Base-by-base conservation (phyloP, 2,888 invertebrate genomes). In the Omphaloscelis lunosa region DNA sequence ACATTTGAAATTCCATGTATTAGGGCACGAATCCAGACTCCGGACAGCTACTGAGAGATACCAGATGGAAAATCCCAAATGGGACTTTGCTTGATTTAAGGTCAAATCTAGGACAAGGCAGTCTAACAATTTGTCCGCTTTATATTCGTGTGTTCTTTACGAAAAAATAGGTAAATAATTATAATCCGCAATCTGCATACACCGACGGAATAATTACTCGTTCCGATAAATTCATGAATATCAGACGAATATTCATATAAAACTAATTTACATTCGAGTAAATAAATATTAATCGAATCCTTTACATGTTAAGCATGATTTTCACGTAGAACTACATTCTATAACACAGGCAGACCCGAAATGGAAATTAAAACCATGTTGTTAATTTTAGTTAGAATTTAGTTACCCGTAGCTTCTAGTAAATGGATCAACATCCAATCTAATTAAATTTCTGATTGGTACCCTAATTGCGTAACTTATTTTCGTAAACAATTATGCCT, bases 191-290 rank as follows among this genome's bases (percentile, higher is more conserved):
- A 34, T 45, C 45, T 39, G 29, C 12, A 45, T 45, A 48, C 4
- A 15, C 20, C n/a, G 12, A 59, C 17, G 12, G 65, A 74, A 74
- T 76, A 65, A 51, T 58, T 23, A 48, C 11, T 48, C 27, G 39
- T 58, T 74, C 27, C n/a, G 17, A 65, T 65, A 65, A 2, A 48
- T 41, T 66, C 41, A 59, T 75, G 51, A 66, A 76, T 66, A 59
- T 39, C 29, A n/a, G n/a, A 75, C 20, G 65, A 77, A 74, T 66
- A 67, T 75, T 76, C 11, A 61, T 53, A 53, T 7, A 45, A 74
- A 45, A 45, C 20, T 6, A n/a, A 62, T 75, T 63, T 27, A 45
- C 3, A 74, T 75, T 62, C 11, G 62, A 62, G 41, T 45, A 62
- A 20, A 41, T 72, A 41, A 51, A 29, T 53, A n/a, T 62, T 53